These are phyloP conservation scores for Adelges cooleyi DNA, from an alignment of 1,140 invertebrate genomes.

Conservation along the genomic window DNA sequence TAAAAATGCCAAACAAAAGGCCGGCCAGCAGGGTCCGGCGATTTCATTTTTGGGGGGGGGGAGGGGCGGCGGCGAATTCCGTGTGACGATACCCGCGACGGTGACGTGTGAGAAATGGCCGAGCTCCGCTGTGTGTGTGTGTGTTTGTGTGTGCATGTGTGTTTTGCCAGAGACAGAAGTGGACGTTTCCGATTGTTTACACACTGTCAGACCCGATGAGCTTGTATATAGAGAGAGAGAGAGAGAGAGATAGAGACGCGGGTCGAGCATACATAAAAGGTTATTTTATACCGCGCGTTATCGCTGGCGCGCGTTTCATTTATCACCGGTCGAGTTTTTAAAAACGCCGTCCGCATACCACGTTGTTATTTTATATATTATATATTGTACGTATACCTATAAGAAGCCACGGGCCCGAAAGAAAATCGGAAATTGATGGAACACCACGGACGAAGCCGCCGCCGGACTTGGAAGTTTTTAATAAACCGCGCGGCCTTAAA, in stretches of 20 bases:
- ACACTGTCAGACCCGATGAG: neutral
- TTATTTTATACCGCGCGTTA: slow-evolving; percentile 13
- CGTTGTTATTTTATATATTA: no score
- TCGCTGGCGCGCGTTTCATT: slow-evolving; percentile 12
- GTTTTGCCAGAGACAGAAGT: no score
- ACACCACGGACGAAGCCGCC: neutral
- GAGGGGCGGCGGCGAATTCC: no score
- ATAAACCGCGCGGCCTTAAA: neutral
- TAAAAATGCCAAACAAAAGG: neutral
- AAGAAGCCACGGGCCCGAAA: neutral
- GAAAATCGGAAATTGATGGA: slow-evolving; percentile 19
- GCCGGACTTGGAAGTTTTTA: neutral
- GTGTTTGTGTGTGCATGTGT: neutral
- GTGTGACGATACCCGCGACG: neutral
- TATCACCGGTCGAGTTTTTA: neutral
- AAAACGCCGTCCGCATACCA: neutral
- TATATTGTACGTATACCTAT: no score
- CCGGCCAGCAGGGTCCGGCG: neutral
- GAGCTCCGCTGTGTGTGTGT: no score
- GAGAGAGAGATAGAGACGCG: neutral
- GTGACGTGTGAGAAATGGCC: slow-evolving; percentile 12
- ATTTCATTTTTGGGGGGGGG: no score
- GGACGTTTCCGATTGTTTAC: slow-evolving; percentile 7
- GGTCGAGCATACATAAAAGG: neutral
- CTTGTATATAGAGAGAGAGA: neutral